Evolutionary conservation across 2,113 vertebrate species (phyloP).

Genomic region (Sitta europaea): DNA sequence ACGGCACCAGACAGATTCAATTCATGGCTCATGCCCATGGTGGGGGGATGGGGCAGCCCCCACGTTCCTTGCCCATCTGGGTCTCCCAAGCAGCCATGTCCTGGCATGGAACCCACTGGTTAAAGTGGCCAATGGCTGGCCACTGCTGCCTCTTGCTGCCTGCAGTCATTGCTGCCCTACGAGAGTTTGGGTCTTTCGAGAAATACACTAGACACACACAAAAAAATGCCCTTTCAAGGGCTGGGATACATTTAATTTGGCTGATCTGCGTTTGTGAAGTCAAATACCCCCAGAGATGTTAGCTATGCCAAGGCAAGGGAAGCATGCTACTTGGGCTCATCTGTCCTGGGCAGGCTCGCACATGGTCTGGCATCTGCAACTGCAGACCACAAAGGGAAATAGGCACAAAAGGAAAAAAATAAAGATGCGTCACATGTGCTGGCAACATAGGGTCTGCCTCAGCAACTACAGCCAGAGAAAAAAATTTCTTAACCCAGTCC

Average conservation of each 20-base stretch:
- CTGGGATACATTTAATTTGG: background rate
- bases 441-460: background rate
- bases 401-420: background rate
- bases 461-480: background rate
- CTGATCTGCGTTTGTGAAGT: background rate
- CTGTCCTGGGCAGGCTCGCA: background rate
- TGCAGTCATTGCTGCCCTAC: background rate
- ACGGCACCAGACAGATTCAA: background rate
- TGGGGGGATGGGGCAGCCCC: accelerated
- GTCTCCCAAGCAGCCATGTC: background rate
- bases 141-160: background rate
- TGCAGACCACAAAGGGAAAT: background rate
- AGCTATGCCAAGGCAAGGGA: background rate
- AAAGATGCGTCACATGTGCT: background rate
- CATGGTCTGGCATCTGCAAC: background rate
- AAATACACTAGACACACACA: background rate
- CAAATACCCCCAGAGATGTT: background rate
- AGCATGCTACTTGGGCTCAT: background rate
- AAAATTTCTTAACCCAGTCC: background rate
- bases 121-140: background rate
- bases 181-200: background rate
- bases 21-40: accelerated
- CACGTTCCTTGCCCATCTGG: background rate
- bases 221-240: background rate
- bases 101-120: background rate